Evolutionary conservation across 1,140 invertebrate species (phyloP), one percentile per base, ranked within the genome.

Genomic region (Uloborus diversus): DNA sequence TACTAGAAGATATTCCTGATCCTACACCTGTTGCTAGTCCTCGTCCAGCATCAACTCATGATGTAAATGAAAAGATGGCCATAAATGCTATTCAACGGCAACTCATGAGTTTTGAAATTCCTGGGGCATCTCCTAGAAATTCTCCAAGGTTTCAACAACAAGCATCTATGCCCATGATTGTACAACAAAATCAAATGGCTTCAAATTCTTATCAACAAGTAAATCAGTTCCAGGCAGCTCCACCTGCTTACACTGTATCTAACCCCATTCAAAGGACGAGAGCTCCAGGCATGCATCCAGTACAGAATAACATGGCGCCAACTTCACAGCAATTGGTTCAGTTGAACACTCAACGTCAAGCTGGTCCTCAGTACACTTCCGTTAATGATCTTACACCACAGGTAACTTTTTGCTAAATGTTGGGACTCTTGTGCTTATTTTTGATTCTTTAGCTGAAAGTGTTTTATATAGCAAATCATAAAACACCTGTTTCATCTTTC

Each of bases 1-100:
- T 75, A 11, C 35, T 80, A 9, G 81, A 82, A 30, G 71, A 76
- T 25, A 37, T 73, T 13, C 62, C 71, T 17, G 59, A 75, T 57
- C 13, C 47, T 28, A 53, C 49, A 11, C 62, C 76, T 13, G 56
- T 59, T 59, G 68, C 59, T 30, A 61, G 65, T 57, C 70, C 81
- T 23, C 30, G 35, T 23, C 65, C 81, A 30, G 25, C 61, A n/a
- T n/a, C 82, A 25, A 75, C 82, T 23, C 75, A 57, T 51, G 88
- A 88, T 42, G 86, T 91, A 82, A 92, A 92, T 82, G 93, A 95
- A 83, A 92, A 92, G 85, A 91, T 93, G 86, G 95, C 93, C 20
- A 97, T 97, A 66, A 94, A 92, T 84, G 93, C 91, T 11, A 98
- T 98, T 84, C 93, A 95, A 84, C 92, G 94, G 85, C 94, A 93